Evolutionary conservation across 2,113 vertebrate genomes (phyloP), one percentile per base, ranked within the genome.

Genomic region (Azemiops feae): DNA sequence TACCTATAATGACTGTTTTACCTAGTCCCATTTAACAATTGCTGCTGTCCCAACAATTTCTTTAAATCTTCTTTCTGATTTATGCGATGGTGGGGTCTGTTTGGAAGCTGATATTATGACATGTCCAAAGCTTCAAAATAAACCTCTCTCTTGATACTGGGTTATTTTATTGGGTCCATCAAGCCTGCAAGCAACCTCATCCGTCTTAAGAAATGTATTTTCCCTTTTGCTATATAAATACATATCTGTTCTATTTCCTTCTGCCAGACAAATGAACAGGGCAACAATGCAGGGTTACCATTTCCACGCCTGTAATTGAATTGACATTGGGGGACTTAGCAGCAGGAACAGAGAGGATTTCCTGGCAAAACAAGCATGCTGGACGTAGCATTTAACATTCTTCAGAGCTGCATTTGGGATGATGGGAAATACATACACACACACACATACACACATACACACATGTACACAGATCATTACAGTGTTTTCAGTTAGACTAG

Each of bases 181-280:
- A 96, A 96, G 94, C 93, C 91, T 96, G 97, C 96, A 97, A 97
- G 96, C 95, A 97, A 91, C 93, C 96, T 94, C 96, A 97, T 97
- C 97, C 96, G 96, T 97, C 97, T 97, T 97, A 95, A 96, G 95
- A 95, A 97, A 94, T 91, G 86, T 94, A 96, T 96, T 97, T 98
- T 97, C 96, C 97, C 97, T 96, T 96, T 96, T 96, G 94, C 95
- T 97, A 54, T 97, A 96, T 97, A 97, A 97, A 97, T 96, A 97
- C 96, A 96, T 94, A 96, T 94, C 95, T 94, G 95, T 97, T 97
- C 95, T 94, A 94, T 97, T 97, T 95, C 95, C 96, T 81, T 95
- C 94, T 3, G 0, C 95, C 94, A 96, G 95, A 97, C 90, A 94
- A 96, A 97, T 96, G 96, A 96, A 96, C 91, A 93, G 94, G 93